Evolutionary conservation across 2,888 invertebrate species (phyloP).

Genomic region (Dyspetes luteomarginatus): DNA sequence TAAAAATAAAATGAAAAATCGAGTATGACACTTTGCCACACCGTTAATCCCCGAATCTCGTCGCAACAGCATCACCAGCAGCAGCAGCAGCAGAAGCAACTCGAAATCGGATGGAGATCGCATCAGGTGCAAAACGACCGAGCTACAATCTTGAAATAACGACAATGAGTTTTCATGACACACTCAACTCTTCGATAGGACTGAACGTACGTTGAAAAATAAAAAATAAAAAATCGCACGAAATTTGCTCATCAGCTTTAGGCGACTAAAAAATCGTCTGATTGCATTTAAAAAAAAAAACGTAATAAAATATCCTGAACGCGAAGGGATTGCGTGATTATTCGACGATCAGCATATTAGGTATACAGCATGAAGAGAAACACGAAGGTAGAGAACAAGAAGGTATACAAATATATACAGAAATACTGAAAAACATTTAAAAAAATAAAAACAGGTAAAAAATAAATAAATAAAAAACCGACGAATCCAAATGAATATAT

Average conservation of each 20-base stretch:
- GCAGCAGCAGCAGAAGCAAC: neutral
- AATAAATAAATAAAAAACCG: conserved; percentile 42
- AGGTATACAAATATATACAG: conserved; percentile 63
- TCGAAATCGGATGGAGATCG: neutral
- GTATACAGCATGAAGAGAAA: conserved; percentile 54
- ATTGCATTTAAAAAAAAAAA: conserved; percentile 25
- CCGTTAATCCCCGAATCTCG: conserved; percentile 29
- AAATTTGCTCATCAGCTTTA: conserved; percentile 75
- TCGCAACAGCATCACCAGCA: conserved; percentile 4
- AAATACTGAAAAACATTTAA: conserved; percentile 48
- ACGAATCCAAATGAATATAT: conserved; percentile 56
- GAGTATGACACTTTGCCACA: neutral
- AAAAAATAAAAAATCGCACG: conserved; percentile 75
- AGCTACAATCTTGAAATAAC: conserved; percentile 30
- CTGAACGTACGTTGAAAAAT: conserved; percentile 30
- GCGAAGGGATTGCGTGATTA: conserved; percentile 45
- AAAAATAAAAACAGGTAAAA: conserved; percentile 25
- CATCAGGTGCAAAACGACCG: conserved; percentile 8
- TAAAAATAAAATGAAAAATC: conserved; percentile 28
- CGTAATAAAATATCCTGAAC: conserved; percentile 23
- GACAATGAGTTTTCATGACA: neutral
- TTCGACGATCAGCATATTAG: conserved; percentile 44
- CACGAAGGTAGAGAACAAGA: conserved; percentile 60
- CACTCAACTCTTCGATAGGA: conserved; percentile 18
- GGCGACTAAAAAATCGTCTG: too few relatives aligned